Base-by-base conservation (phyloP, 2,888 invertebrate genomes). In the Frankliniella fusca region DNA sequence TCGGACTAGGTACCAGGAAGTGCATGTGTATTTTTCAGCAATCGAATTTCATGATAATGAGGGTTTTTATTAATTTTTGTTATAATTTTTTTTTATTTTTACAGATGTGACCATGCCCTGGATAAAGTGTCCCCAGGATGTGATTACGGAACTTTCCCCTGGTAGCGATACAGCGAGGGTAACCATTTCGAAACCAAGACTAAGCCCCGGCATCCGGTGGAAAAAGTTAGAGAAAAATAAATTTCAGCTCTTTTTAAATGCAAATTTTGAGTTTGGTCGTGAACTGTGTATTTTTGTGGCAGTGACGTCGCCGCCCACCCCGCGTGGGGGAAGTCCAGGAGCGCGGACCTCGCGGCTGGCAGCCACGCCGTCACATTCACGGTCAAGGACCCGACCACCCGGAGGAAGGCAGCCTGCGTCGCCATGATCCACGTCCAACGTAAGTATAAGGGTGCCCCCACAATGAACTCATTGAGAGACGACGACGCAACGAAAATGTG, bases 281-380 rank as follows among this genome's bases (percentile, higher is more conserved):
- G 5, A 38, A 38, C 5, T 5, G 38, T 54, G 7, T 54, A 18
- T 11, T 76, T 9, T 23, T 76, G 70, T 76, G 10, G 70, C 70
- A 76, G 70, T 8, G 70, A 76, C 70, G 70, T 76, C 23, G 70
- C 70, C 23, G 70, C 70, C 27, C 23, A 76, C 27, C 70, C 70
- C 9, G n/a, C 70, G 11, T 76, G 70, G 70, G 70, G 70, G 23
- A 76, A 23, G 70, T 12, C 12, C 23, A 27, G 70, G 70, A 23
- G 27, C 23, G 70, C 27, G 7, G 70, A 76, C 11, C 70, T 76
- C 23, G 11, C 23, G 23, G 23, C 27, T 12, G 70, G 70, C 8
- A 27, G 27, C 70, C 70, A 76, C 70, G 70, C 27, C 23, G 27
- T 76, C 70, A 76, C 70, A 27, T 76, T 27, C 70, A 23, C 23